These are phyloP conservation scores for Drosophila kambysellisi DNA, from an alignment of 2,888 invertebrate species.

Conservation along the genomic window DNA sequence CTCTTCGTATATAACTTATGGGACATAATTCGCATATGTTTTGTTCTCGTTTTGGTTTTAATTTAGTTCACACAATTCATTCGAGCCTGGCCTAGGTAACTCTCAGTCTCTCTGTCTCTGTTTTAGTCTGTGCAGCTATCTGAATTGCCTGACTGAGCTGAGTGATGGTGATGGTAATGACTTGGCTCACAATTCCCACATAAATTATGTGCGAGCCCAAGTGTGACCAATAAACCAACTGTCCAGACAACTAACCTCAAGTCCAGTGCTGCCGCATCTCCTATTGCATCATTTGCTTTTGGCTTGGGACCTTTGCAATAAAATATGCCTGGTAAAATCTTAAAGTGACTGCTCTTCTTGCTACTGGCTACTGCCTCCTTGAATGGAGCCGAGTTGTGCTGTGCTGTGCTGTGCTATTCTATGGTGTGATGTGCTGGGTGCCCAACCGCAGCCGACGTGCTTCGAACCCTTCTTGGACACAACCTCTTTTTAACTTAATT, in stretches of 20 bases:
- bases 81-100: slow-evolving; percentile 68
- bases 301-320: slow-evolving; percentile 69
- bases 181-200: slow-evolving; percentile 78
- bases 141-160: slow-evolving; percentile 61
- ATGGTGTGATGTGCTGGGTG: slow-evolving; percentile 4
- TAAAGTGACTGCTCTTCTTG: slow-evolving; percentile 33
- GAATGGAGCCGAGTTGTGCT: slow-evolving; percentile 11
- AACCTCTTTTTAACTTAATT: slow-evolving; percentile 71
- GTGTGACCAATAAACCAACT: slow-evolving; percentile 83
- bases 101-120: slow-evolving; percentile 41
- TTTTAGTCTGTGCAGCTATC: slow-evolving; percentile 34
- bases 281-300: slow-evolving; percentile 43
- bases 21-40: slow-evolving; percentile 48
- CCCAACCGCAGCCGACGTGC: slow-evolving; percentile 58
- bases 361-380: slow-evolving; percentile 20
- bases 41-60: slow-evolving; percentile 65
- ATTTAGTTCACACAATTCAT: slow-evolving; percentile 79
- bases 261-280: slow-evolving; percentile 18
- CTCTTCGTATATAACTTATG: slow-evolving; percentile 5
- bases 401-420: slow-evolving; percentile 1
- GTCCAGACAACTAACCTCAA: slow-evolving; percentile 67
- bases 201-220: slow-evolving; percentile 83
- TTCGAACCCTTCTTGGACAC: slow-evolving; percentile 41
- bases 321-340: slow-evolving; percentile 83
- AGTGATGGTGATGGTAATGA: slow-evolving; percentile 74